Base-by-base conservation (phyloP, 1,140 invertebrate species). In the Drosophila sucinea region DNA sequence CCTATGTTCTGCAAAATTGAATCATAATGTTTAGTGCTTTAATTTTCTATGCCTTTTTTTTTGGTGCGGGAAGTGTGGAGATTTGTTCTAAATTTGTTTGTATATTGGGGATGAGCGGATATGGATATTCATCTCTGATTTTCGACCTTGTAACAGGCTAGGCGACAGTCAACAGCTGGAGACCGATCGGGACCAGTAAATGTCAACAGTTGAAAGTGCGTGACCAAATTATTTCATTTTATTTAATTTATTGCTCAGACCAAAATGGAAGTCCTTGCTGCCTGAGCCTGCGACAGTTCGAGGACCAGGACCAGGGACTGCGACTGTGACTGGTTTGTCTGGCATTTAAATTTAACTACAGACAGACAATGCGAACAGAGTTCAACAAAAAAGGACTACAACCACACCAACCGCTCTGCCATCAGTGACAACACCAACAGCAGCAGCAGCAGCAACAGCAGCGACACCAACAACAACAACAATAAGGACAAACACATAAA, bases 331-430 rank as follows among this genome's bases (percentile, higher is more conserved):
- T 51, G 44, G 44, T 51, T 25, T 51, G 44, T 54, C 72, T 58
- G 83, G 58, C 79, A 78, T 76, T 85, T 81, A 78, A 85, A 86
- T 86, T 85, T 86, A 75, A 85, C 84, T 85, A 69, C 78, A 58
- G 62, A 60, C 78, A 69, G 79, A 84, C 75, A 81, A 77, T 77
- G 64, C 41, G 60, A 70, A 61, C 76, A 41, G 11, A 40, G 4
- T 66, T 61, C 25, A 44, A 64, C 17, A 30, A 5, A 67, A 38
- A 30, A 38, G 27, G 25, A 41, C 30, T 11, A 60, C 51, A 63
- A 56, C 73, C 33, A 33, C 38, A 54, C 41, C 61, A 44, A 57
- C 51, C 32, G 6, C 54, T 57, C 25, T 57, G 38, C 27, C 64
- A 63, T 61, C 47, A 65, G 23, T 51, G 51, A 32, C 61, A 69